A percentile compares a stretch with the other conserved stretches of the same genome.
These are phyloP conservation scores for Drosophila multiciliata DNA, from an alignment of 2,888 invertebrate species.

Conservation along the genomic window DNA sequence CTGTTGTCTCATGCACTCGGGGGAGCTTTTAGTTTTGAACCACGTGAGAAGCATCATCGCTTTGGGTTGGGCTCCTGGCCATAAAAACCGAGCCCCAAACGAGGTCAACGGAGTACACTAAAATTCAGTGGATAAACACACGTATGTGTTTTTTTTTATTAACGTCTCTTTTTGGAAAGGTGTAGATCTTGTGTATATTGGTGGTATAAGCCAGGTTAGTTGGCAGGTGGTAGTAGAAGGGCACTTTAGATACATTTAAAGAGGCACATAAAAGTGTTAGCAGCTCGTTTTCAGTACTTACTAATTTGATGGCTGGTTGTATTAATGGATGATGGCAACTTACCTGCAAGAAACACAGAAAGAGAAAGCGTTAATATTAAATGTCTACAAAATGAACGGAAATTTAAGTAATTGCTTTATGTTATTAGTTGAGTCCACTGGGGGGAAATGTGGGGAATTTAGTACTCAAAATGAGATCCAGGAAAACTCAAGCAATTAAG, in stretches of 20 bases:
- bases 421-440: conserved; percentile 48
- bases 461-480: conserved; percentile 22
- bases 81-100: conserved; percentile 78
- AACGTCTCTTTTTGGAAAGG: conserved; percentile 9
- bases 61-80: conserved; percentile 59
- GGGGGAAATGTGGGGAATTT: conserved; percentile 29
- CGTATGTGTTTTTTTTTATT: background rate
- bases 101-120: conserved; percentile 76
- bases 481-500: conserved; percentile 1
- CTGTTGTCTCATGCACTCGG: conserved; percentile 63
- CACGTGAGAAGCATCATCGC: conserved; percentile 79
- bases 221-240: background rate
- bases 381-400: conserved; percentile 40
- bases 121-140: conserved; percentile 64
- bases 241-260: conserved; percentile 61
- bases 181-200: conserved; percentile 16
- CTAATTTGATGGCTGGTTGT: conserved; percentile 78
- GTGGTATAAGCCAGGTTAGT: conserved; percentile 6
- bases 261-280: conserved; percentile 76
- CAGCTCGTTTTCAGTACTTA: conserved; percentile 79
- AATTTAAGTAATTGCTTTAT: conserved; percentile 55
- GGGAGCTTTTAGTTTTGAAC: conserved; percentile 80
- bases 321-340: conserved; percentile 76
- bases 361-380: conserved; percentile 50
- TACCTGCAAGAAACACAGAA: conserved; percentile 64